These are phyloP conservation scores for Vulpes ferrilata DNA, from an alignment of 2,113 vertebrate genomes.

Conservation along the genomic window DNA sequence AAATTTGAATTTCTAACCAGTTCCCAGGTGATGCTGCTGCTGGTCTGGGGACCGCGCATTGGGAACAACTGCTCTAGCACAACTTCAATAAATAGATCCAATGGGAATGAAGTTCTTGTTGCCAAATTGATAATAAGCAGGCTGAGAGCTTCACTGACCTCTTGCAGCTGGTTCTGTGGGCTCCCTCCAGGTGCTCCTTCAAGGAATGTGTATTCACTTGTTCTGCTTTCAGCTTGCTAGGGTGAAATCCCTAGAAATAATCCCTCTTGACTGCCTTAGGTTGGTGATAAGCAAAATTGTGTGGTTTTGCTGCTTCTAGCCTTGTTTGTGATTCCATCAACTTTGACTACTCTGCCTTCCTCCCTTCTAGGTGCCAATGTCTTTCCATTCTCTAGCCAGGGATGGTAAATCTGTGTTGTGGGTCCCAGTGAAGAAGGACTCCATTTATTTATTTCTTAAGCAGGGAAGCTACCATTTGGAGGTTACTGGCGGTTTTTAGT, in stretches of 20 bases:
- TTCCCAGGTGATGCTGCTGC: not conserved
- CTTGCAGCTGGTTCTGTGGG: not conserved
- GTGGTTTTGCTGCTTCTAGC: not conserved
- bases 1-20: conserved; percentile 61
- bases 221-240: not conserved
- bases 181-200: not conserved
- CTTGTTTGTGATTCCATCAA: not conserved
- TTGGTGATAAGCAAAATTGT: not conserved
- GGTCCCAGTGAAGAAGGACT: not conserved
- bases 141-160: not conserved
- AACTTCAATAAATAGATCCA: not conserved
- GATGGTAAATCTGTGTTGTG: not conserved
- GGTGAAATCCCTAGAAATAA: not conserved
- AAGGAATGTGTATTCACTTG: not conserved
- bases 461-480: not conserved
- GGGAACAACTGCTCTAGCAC: not conserved
- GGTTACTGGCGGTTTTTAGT: conserved; percentile 43
- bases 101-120: not conserved
- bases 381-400: conserved; percentile 20
- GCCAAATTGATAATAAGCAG: not conserved
- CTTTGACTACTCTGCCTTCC: not conserved
- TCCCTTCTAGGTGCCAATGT: not conserved
- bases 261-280: not conserved
- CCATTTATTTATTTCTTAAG: not conserved
- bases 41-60: not conserved